Evolutionary conservation across 2,797 vertebrate genomes (phyloP).

Genomic region (Pseudocheirus occidentalis): DNA sequence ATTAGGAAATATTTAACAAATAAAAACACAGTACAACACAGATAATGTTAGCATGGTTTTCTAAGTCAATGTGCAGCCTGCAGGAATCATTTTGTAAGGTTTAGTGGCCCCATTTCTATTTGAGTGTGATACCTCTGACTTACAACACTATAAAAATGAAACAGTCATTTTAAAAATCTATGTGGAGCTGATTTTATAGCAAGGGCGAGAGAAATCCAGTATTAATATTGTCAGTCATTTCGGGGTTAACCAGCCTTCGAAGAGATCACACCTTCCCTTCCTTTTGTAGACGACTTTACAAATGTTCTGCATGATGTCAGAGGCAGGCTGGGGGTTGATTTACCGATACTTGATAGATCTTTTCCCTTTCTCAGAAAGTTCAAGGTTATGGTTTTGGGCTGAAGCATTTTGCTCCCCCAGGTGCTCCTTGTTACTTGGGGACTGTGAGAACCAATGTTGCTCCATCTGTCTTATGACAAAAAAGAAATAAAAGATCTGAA

Average conservation of each 20-base stretch:
- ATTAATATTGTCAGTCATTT: conserved; percentile 55
- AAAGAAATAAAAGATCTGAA: conserved; percentile 1
- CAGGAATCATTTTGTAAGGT: background rate
- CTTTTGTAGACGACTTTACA: conserved; percentile 53
- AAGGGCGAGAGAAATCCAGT: conserved; percentile 34
- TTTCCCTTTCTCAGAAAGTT: conserved; percentile 46
- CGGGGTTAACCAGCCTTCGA: conserved; percentile 56
- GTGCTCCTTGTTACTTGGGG: conserved; percentile 5
- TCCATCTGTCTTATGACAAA: conserved; percentile 23
- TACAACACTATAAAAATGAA: background rate
- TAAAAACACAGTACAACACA: background rate
- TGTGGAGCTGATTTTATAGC: conserved; percentile 50
- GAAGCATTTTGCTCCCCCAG: conserved; percentile 19
- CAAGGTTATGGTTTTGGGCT: conserved; percentile 4
- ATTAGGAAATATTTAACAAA: background rate
- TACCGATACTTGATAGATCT: background rate
- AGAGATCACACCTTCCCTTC: conserved; percentile 55
- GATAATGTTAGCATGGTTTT: background rate
- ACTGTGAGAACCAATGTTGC: conserved; percentile 36
- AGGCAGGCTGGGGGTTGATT: background rate
- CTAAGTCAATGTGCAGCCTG: background rate
- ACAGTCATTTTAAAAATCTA: conserved; percentile 24
- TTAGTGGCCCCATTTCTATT: background rate
- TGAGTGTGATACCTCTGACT: background rate
- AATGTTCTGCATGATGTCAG: conserved; percentile 25